These are phyloP conservation scores for Parapsyche elsis DNA, from an alignment of 1,140 invertebrate species.

Conservation along the genomic window DNA sequence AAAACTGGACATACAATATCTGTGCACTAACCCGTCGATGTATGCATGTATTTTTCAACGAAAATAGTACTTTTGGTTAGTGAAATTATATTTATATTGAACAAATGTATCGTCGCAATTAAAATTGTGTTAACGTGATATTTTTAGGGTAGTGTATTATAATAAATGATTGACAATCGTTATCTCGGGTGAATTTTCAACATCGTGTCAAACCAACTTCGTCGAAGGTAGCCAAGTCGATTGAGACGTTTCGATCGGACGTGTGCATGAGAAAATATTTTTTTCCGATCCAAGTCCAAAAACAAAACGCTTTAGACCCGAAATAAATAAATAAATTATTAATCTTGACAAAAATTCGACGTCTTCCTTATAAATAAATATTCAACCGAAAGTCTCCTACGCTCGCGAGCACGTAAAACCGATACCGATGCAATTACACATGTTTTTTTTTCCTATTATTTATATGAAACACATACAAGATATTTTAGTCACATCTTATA, in stretches of 20 bases:
- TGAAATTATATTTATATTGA: too few relatives aligned
- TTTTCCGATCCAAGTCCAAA: neutral
- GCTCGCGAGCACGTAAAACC: neutral
- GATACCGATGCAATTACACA: neutral
- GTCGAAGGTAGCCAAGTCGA: constrained; percentile 44
- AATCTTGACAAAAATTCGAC: neutral
- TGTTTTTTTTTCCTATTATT: neutral
- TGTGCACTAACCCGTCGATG: too few relatives aligned
- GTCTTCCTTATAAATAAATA: neutral
- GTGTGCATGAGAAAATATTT: constrained; percentile 32
- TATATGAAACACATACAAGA: neutral
- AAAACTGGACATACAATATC: too few relatives aligned
- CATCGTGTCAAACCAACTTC: constrained; percentile 14
- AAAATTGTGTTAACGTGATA: too few relatives aligned
- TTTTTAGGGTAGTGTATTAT: too few relatives aligned
- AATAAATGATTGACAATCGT: neutral
- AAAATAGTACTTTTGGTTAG: too few relatives aligned
- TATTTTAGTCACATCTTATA: constrained; percentile 4
- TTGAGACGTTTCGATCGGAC: constrained; percentile 43
- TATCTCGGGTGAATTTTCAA: neutral
- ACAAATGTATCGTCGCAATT: too few relatives aligned
- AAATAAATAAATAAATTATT: neutral
- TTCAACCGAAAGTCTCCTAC: too few relatives aligned
- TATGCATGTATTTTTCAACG: too few relatives aligned
- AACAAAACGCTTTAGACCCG: neutral